Evolutionary conservation across 2,797 vertebrate species (phyloP), one percentile per base, ranked within the genome.

Genomic region (Chiroxiphia lanceolata): DNA sequence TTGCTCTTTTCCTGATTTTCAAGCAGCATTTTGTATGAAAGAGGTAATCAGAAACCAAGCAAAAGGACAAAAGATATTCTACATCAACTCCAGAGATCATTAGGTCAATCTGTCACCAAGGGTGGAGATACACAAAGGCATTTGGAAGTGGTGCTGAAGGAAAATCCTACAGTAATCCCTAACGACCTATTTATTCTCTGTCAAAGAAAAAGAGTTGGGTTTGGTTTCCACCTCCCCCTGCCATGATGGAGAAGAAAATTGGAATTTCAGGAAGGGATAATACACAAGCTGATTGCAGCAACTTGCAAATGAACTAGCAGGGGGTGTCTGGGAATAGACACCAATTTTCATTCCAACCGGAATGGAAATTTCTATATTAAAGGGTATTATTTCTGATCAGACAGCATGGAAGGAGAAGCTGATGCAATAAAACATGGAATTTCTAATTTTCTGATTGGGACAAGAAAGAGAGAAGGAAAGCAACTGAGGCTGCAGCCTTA

Each of bases 271-370:
- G 83, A 94, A 87, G 53, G 77, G 68, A 63, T 90, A 95, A 94
- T 67, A 63, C 15, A 53, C 53, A 87, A 87, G 61, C 83, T 89
- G 84, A 93, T 84, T 92, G 88, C 90, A 92, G 88, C 59, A 86
- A 84, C 79, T 84, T 94, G 90, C 90, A 94, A 93, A 91, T 81
- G 71, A 95, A 89, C 48, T 93, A 93, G 89, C 93, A 95, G 94
- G 91, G 90, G 81, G 85, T 94, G 42, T 61, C 91, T 92, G 86
- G 80, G 64, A 96, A 92, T 64, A 96, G 85, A 97, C 81, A 95
- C 45, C 67, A 95, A 96, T 95, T 88, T 94, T 90, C 92, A 76
- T 63, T 95, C 78, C 85, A 94, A 94, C 40, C 44, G 8, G 90
- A 56, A 95, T 63, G 77, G 91, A 95, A 93, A 68, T 67, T 93